These are phyloP conservation scores for Cacoxenus indagator DNA, from an alignment of 2,888 invertebrate species.

Conservation along the genomic window DNA sequence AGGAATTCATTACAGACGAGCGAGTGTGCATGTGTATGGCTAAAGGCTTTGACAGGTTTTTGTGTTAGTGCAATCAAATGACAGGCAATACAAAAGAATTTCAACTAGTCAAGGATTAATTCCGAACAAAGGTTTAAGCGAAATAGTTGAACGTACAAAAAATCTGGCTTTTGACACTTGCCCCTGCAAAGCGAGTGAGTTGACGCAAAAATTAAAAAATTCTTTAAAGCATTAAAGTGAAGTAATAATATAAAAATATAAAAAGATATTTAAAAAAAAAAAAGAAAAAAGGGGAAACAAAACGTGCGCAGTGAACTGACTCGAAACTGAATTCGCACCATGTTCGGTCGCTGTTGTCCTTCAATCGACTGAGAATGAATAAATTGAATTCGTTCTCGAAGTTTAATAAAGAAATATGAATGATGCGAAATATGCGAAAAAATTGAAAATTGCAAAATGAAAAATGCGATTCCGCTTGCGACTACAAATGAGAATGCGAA, in stretches of 20 bases:
- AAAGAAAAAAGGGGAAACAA: not conserved
- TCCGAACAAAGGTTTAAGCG: not conserved
- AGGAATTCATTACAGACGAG: not conserved
- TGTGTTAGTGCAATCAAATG: not conserved
- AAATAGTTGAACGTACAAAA: not conserved
- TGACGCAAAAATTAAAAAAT: not conserved
- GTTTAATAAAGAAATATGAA: slow-evolving; percentile 54
- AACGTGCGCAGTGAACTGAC: not conserved
- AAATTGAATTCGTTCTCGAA: slow-evolving; percentile 61
- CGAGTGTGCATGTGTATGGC: not conserved
- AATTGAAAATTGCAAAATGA: not conserved
- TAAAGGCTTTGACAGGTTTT: slow-evolving; percentile 20
- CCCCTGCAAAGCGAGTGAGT: not conserved
- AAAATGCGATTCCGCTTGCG: not conserved
- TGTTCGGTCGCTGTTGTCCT: not conserved
- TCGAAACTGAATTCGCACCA: not conserved
- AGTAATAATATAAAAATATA: slow-evolving; percentile 19
- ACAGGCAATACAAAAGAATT: not conserved
- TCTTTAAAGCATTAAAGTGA: slow-evolving; percentile 31
- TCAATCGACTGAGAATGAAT: slow-evolving; percentile 42
- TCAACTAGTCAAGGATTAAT: not conserved
- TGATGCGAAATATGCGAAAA: slow-evolving; percentile 2
- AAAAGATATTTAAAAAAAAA: not conserved
- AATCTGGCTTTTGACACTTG: not conserved
- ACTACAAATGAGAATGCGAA: not conserved